These are phyloP conservation scores for Ascaphus truei DNA, from an alignment of 2,113 vertebrate species.

Conservation along the genomic window DNA sequence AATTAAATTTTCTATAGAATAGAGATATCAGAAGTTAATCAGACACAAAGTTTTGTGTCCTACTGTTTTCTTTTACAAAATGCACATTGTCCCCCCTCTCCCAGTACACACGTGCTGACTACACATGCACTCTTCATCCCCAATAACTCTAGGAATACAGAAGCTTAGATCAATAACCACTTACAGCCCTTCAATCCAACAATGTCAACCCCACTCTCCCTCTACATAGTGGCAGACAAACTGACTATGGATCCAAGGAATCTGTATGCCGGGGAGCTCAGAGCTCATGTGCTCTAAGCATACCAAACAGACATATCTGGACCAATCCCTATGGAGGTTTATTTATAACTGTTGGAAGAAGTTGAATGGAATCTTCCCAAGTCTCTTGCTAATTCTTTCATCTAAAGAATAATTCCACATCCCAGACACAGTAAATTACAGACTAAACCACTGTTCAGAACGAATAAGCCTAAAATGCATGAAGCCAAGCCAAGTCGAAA, in stretches of 20 bases:
- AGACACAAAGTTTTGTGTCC: conserved; percentile 51
- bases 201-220: conserved; percentile 42
- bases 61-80: neutral
- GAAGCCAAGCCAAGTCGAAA: neutral
- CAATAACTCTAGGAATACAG: conserved; percentile 16
- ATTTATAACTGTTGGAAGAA: neutral
- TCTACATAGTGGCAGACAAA: conserved; percentile 43
- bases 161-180: conserved; percentile 50
- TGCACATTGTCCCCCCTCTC: neutral
- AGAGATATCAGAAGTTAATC: conserved; percentile 50
- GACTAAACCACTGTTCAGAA: neutral
- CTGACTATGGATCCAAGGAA: conserved; percentile 31
- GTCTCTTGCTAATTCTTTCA: neutral
- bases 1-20: conserved; percentile 38
- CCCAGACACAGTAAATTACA: neutral
- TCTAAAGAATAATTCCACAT: neutral
- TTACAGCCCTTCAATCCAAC: conserved; percentile 51
- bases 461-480: neutral
- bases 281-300: conserved; percentile 32
- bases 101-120: neutral
- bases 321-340: conserved; percentile 25
- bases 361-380: neutral
- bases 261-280: conserved; percentile 44
- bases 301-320: conserved; percentile 31
- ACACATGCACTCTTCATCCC: neutral